A percentile compares a stretch with the other conserved stretches of the same genome.
These are phyloP conservation scores for Cossypha niveicapilla DNA, from an alignment of 2,797 vertebrate species.

Conservation along the genomic window DNA sequence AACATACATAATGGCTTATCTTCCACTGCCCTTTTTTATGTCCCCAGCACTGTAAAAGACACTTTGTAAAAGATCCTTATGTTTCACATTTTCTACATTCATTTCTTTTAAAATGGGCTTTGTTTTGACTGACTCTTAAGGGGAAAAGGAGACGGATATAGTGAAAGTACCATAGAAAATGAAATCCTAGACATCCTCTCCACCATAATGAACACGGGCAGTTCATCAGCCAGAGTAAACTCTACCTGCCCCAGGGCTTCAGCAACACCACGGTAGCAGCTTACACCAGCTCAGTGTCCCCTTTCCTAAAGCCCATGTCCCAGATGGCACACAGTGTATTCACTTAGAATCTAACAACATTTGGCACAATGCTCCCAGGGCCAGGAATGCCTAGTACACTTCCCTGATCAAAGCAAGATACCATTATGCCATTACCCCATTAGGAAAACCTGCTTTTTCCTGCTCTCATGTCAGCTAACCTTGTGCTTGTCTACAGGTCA, in stretches of 20 bases:
- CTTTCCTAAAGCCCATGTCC: slow-evolving; percentile 4
- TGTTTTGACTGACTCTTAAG: slow-evolving; percentile 54
- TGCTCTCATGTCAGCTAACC: background rate
- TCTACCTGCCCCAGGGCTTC: slow-evolving; percentile 17
- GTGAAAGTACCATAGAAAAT: slow-evolving; percentile 22
- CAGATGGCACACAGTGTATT: background rate
- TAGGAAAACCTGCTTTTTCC: background rate
- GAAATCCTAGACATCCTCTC: slow-evolving; percentile 38
- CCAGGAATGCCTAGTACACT: background rate
- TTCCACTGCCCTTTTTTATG: slow-evolving; percentile 56
- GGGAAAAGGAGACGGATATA: slow-evolving; percentile 50
- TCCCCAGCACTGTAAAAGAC: slow-evolving; percentile 57
- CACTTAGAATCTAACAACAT: background rate
- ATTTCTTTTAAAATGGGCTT: slow-evolving; percentile 58
- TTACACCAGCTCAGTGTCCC: slow-evolving; percentile 38
- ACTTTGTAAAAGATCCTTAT: slow-evolving; percentile 58
- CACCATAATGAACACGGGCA: slow-evolving; percentile 36
- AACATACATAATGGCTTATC: slow-evolving; percentile 69
- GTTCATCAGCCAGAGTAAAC: background rate
- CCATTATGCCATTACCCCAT: background rate
- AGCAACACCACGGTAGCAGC: background rate
- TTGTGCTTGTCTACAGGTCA: background rate
- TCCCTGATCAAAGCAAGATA: slow-evolving; percentile 37
- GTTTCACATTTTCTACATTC: slow-evolving; percentile 64
- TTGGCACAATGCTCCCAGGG: background rate